phyloP scores from a whole-genome alignment of 2,113 vertebrate genomes.

The Colistium nudipinnis region DNA sequence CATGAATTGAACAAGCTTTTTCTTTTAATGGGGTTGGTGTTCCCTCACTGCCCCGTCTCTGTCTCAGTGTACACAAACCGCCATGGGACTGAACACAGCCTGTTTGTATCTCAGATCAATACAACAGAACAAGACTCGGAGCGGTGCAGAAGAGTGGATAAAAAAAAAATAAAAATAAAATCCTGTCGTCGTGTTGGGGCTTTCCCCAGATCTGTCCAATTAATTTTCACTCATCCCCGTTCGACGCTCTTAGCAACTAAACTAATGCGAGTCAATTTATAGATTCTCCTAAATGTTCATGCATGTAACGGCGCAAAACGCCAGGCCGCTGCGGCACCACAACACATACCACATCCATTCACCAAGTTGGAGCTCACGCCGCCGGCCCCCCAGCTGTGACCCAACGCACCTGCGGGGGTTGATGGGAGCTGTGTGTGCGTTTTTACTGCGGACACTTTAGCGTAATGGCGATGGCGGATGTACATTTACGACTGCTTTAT shows the following conservation, averaged over 20 bases:
- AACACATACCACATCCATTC: slow-evolving; percentile 12
- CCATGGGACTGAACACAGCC: neutral
- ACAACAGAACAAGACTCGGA: slow-evolving; percentile 6
- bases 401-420: slow-evolving; percentile 41
- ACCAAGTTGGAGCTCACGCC: neutral
- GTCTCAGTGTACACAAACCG: neutral
- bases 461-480: slow-evolving; percentile 48
- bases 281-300: neutral
- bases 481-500: slow-evolving; percentile 65
- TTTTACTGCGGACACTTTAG: slow-evolving; percentile 62
- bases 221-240: slow-evolving; percentile 29
- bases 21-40: neutral
- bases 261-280: slow-evolving; percentile 12
- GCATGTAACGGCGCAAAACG: neutral
- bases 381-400: slow-evolving; percentile 46
- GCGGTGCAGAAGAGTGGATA: slow-evolving; percentile 10
- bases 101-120: slow-evolving; percentile 19
- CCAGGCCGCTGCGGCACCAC: neutral
- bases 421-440: slow-evolving; percentile 47
- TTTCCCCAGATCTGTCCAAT: slow-evolving; percentile 17
- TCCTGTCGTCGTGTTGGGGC: neutral
- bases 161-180: slow-evolving; percentile 1
- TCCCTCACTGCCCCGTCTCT: neutral
- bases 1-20: neutral
- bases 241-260: slow-evolving; percentile 1